phyloP scores from a whole-genome alignment of 2,113 vertebrate species.

The Nothoprocta pentlandii region DNA sequence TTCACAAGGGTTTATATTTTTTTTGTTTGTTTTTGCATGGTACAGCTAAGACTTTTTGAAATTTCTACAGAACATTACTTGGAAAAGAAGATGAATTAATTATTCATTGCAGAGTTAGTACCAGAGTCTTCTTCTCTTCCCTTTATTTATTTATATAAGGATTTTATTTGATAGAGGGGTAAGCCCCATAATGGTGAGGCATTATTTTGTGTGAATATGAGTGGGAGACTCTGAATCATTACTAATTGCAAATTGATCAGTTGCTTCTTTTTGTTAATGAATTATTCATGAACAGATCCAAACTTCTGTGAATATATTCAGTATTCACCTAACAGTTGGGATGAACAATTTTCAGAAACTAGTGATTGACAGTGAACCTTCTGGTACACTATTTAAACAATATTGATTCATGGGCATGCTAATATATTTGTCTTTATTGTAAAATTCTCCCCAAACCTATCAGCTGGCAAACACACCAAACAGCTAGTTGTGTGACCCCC shows the following conservation, averaged over 20 bases:
- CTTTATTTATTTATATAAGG: background rate
- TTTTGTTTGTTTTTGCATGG: slow-evolving; percentile 9
- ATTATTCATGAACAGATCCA: slow-evolving; percentile 75
- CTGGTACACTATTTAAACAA: slow-evolving; percentile 72
- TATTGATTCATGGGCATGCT: slow-evolving; percentile 64
- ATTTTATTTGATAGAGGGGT: background rate
- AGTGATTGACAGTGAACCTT: slow-evolving; percentile 74
- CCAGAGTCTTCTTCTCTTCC: background rate
- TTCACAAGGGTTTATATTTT: background rate
- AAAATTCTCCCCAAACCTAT: slow-evolving; percentile 47
- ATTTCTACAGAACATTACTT: slow-evolving; percentile 32
- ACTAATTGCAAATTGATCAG: slow-evolving; percentile 69
- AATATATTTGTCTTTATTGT: slow-evolving; percentile 51
- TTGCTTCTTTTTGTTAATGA: slow-evolving; percentile 25
- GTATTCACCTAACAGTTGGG: slow-evolving; percentile 75
- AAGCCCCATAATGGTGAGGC: background rate
- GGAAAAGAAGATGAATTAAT: slow-evolving; percentile 37
- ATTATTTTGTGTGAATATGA: background rate
- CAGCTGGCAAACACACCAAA: slow-evolving; percentile 33
- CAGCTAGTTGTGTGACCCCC: slow-evolving; percentile 2
- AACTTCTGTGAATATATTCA: slow-evolving; percentile 72
- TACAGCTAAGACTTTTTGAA: slow-evolving; percentile 46
- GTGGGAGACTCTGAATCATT: slow-evolving; percentile 68
- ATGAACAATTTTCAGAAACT: slow-evolving; percentile 74
- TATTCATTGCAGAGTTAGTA: background rate